Base-by-base conservation (phyloP, 2,888 invertebrate species). In the Craniophora ligustri region DNA sequence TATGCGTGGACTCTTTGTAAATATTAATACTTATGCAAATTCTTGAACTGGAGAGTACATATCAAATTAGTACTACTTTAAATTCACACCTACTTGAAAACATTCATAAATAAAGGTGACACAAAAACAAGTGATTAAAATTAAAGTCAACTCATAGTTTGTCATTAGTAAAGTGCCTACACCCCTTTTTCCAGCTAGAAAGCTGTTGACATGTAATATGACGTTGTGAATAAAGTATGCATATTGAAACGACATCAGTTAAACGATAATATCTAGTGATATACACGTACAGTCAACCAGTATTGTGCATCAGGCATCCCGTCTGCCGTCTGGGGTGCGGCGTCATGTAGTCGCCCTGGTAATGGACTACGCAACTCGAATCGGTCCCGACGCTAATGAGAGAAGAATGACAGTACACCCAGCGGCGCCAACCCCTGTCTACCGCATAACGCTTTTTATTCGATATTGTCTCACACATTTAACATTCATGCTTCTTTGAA, bases 351-450 rank as follows among this genome's bases (percentile, higher is more conserved):
- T 48, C 71, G 59, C 50, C 28, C 47, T 40, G 31, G 59, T 75
- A 75, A 75, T 75, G 57, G 51, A 48, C 47, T 54, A 72, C 60
- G 60, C 60, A 60, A 48, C 57, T 41, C 50, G 72, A 68, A 64
- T 72, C 31, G 16, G 41, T 32, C 53, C 26, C 48, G 30, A 34
- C 50, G 23, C 59, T 81, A 81, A 79, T 81, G 73, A 67, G 54
- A 67, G 66, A 68, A 51, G 66, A 67, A 72, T 69, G 54, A 46
- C 56, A 48, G 35, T 34, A 46, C 54, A 48, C 35, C 39, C 42
- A 42, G 8, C 50, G 73, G 70, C 67, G 73, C 54, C 67, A 26
- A 51, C 54, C 28, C n/a, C 39, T 8, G n/a, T 21, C 18, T 10
- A 11, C 44, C 35, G 35, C 14, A 11, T 44, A 49, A 16, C 26